A percentile compares a stretch with the other conserved stretches of the same genome.
phyloP scores from a whole-genome alignment of 2,888 invertebrate genomes.

The Trichogramma evanescens region DNA sequence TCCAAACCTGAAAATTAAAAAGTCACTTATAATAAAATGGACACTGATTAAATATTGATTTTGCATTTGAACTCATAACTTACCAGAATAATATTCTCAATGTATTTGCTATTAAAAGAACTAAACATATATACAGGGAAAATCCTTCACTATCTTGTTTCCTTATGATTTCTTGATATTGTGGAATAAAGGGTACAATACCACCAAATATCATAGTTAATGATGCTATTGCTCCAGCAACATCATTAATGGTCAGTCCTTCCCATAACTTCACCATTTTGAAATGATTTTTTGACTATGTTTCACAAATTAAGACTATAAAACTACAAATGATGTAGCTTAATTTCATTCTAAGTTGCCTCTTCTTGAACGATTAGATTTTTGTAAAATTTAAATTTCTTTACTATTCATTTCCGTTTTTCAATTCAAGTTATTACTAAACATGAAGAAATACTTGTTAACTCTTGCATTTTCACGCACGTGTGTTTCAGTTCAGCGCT shows the following conservation, averaged over 20 bases:
- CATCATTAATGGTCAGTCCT: constrained; percentile 64
- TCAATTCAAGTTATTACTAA: too few species aligned
- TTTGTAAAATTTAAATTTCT: too few species aligned
- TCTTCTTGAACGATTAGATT: too few species aligned
- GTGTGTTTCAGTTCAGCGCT: too few species aligned
- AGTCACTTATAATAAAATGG: background rate
- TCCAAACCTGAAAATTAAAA: constrained; percentile 75
- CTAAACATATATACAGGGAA: constrained; percentile 92
- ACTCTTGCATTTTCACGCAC: too few species aligned
- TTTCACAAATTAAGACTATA: background rate
- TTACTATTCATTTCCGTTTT: too few species aligned
- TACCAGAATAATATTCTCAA: constrained; percentile 97
- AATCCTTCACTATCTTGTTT: constrained; percentile 95
- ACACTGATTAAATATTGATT: background rate
- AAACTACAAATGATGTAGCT: too few species aligned
- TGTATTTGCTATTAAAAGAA: constrained; percentile 90
- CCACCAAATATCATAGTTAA: constrained; percentile 93
- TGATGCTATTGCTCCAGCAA: constrained; percentile 74
- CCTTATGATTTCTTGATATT: constrained; percentile 85
- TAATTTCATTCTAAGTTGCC: too few species aligned
- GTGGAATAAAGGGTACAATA: constrained; percentile 91
- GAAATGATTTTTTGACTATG: background rate
- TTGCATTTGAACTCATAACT: constrained; percentile 39
- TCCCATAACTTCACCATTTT: constrained; percentile 22
- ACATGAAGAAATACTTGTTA: too few species aligned